phyloP scores from a whole-genome alignment of 1,140 invertebrate species.

The Ostrea edulis region DNA sequence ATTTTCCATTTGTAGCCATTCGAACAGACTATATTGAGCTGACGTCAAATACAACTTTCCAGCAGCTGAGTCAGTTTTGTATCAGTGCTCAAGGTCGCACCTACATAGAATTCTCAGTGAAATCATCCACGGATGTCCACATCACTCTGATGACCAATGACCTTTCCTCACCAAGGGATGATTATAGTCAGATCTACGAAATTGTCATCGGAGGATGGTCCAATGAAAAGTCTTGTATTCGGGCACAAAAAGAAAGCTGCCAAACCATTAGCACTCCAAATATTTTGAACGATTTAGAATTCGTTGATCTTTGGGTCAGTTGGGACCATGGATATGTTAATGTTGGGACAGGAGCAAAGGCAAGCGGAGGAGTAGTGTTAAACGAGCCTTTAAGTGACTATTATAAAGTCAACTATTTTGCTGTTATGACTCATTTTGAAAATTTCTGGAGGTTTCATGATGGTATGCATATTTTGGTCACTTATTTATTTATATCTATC shows the following conservation, averaged over 20 bases:
- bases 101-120: constrained; percentile 7
- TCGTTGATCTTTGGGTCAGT: background rate
- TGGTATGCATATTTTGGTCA: background rate
- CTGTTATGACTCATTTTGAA: background rate
- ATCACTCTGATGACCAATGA: background rate
- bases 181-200: constrained; percentile 7
- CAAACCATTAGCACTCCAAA: background rate
- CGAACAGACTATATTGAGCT: background rate
- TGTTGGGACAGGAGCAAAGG: background rate
- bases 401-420: background rate
- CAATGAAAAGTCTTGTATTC: background rate
- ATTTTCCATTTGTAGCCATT: background rate
- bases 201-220: background rate
- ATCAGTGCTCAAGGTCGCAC: background rate
- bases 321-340: background rate
- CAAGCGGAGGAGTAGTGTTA: background rate
- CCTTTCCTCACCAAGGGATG: background rate
- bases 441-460: background rate
- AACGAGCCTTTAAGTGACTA: background rate
- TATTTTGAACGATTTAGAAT: background rate
- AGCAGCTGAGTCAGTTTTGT: background rate
- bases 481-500: too few species aligned
- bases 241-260: background rate
- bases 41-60: background rate
- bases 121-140: background rate